A percentile compares a stretch with the other conserved stretches of the same genome.
Conservation (phyloP, 2,113 vertebrate genomes). For the Phaethornis superciliosus region DNA sequence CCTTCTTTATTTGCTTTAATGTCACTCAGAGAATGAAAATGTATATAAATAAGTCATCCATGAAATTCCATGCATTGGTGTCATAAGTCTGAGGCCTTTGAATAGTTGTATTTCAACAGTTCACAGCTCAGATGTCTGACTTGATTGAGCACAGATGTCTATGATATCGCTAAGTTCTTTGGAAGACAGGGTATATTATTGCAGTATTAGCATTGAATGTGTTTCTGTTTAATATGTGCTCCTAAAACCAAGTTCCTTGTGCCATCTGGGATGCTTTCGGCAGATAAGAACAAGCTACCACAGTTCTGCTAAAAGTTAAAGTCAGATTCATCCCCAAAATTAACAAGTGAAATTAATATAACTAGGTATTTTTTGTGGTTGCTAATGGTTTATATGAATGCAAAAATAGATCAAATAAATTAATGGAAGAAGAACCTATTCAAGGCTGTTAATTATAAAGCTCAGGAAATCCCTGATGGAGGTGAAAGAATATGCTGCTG, state of each 20-base stretch:
- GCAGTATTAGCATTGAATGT: not conserved
- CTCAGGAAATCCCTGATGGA: not conserved
- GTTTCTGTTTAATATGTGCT: constrained; percentile 36
- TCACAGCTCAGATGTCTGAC: constrained; percentile 4
- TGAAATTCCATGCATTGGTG: constrained; percentile 53
- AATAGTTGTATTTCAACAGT: constrained; percentile 1
- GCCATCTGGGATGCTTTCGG: not conserved
- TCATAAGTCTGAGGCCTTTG: constrained; percentile 36
- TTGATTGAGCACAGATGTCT: constrained; percentile 61
- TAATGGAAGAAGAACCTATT: not conserved
- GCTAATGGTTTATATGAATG: not conserved
- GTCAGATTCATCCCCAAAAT: not conserved
- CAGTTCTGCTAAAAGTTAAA: not conserved
- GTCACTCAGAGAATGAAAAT: constrained; percentile 16
- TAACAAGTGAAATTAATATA: not conserved
- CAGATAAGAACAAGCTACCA: constrained; percentile 4
- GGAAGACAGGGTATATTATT: constrained; percentile 6
- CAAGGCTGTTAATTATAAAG: not conserved
- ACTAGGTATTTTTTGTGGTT: not conserved
- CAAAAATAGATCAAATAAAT: not conserved
- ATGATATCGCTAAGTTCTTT: constrained; percentile 19
- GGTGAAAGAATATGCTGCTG: not conserved
- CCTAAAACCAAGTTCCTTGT: not conserved
- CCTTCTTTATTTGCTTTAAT: constrained; percentile 57
- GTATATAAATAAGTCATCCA: constrained; percentile 34